phyloP scores from a whole-genome alignment of 2,113 vertebrate species.

The Gasterosteus nipponicus region DNA sequence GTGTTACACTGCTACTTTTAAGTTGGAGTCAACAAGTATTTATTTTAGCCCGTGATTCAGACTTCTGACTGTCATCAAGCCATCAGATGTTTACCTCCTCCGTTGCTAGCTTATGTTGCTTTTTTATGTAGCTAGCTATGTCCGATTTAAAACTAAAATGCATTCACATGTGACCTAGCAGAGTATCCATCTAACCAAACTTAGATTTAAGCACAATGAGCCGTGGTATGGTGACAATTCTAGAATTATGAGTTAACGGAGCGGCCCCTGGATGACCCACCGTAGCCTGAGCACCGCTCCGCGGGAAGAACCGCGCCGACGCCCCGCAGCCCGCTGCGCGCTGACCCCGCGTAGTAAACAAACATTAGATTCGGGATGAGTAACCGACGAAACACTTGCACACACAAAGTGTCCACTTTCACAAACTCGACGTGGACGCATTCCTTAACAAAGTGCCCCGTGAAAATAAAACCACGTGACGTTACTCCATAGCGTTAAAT shows the following conservation, averaged over 20 bases:
- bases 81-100: background rate
- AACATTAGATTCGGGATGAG: conserved; percentile 52
- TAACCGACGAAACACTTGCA: conserved; percentile 23
- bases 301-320: conserved; percentile 8
- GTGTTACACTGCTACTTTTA: conserved; percentile 39
- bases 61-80: background rate
- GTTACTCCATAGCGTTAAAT: background rate
- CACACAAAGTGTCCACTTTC: background rate
- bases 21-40: conserved; percentile 21
- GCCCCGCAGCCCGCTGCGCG: conserved; percentile 28
- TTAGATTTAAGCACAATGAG: conserved; percentile 5
- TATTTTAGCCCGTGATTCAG: background rate
- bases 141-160: background rate
- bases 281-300: conserved; percentile 27
- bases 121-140: background rate
- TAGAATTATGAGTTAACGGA: background rate
- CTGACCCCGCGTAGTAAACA: conserved; percentile 66
- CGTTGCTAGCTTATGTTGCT: background rate
- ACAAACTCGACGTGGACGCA: background rate
- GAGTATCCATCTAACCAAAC: conserved; percentile 13
- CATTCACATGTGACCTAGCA: background rate
- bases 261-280: conserved; percentile 1
- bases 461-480: background rate
- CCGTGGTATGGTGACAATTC: conserved; percentile 1
- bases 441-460: too few species aligned